phyloP scores from a whole-genome alignment of 2,797 vertebrate species.

The Smutsia temminckii region DNA sequence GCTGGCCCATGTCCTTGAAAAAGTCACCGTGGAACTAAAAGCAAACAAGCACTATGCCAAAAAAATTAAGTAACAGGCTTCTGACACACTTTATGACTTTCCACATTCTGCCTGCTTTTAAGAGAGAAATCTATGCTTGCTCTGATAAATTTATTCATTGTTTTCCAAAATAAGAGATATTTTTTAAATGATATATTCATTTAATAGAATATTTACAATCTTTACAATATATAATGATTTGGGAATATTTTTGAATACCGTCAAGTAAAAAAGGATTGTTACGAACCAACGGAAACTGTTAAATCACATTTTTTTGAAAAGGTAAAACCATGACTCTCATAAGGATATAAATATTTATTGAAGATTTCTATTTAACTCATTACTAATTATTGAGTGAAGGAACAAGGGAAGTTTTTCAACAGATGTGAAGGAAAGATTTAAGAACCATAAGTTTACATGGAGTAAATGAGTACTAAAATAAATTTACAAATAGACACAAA shows the following conservation, averaged over 20 bases:
- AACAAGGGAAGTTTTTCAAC: neutral
- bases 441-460: neutral
- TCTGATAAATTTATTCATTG: neutral
- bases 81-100: conserved; percentile 36
- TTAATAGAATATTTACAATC: neutral
- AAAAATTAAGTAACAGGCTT: conserved; percentile 66
- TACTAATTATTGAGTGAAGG: conserved; percentile 30
- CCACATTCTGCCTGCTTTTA: neutral
- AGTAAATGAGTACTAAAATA: neutral
- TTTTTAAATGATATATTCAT: neutral
- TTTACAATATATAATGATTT: conserved; percentile 17
- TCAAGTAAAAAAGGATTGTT: neutral
- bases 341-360: neutral
- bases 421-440: conserved; percentile 9
- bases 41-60: conserved; percentile 53
- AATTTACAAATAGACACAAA: neutral
- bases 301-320: conserved; percentile 9
- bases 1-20: conserved; percentile 46
- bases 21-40: neutral
- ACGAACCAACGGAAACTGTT: neutral
- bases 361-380: neutral
- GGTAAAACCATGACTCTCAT: neutral
- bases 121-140: neutral
- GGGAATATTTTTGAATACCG: neutral
- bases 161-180: conserved; percentile 6